Percentiles rank a stretch among this genome's conserved stretches.
phyloP scores from a whole-genome alignment of 2,888 invertebrate species.

The Mellilla xanthometata region DNA sequence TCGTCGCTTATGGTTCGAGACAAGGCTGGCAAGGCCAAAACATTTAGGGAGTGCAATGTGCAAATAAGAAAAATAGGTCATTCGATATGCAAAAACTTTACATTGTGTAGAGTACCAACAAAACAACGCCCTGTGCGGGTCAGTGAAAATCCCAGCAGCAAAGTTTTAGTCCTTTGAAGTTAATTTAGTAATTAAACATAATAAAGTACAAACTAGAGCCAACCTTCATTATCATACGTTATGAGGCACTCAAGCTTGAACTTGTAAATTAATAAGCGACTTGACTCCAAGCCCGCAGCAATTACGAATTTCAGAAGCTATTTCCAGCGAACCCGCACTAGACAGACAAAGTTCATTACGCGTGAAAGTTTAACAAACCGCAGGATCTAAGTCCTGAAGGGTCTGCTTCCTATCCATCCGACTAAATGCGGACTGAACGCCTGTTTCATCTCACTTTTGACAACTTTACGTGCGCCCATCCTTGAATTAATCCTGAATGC shows the following conservation, averaged over 20 bases:
- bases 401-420: slow-evolving; percentile 45
- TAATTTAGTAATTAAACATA: not conserved
- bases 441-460: slow-evolving; percentile 48
- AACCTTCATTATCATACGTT: slow-evolving; percentile 65
- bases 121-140: no score
- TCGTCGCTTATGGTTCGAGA: slow-evolving; percentile 57
- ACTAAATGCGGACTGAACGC: slow-evolving; percentile 43
- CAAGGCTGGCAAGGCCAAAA: slow-evolving; percentile 56
- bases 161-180: no score
- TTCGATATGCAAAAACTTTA: slow-evolving; percentile 20
- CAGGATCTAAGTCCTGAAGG: slow-evolving; percentile 39
- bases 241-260: slow-evolving; percentile 55
- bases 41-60: slow-evolving; percentile 58
- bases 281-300: slow-evolving; percentile 32
- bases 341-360: slow-evolving; percentile 41
- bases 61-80: slow-evolving; percentile 46
- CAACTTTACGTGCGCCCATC: slow-evolving; percentile 38
- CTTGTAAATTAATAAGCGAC: slow-evolving; percentile 56
- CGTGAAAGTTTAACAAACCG: slow-evolving; percentile 44
- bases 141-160: no score
- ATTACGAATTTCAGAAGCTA: slow-evolving; percentile 36
- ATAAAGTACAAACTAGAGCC: slow-evolving; percentile 44
- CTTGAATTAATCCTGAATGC: slow-evolving; percentile 38
- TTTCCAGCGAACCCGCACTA: slow-evolving; percentile 15
- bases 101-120: no score